These are phyloP conservation scores for Dendroctonus ponderosae DNA, from an alignment of 1,140 invertebrate genomes.

Conservation along the genomic window DNA sequence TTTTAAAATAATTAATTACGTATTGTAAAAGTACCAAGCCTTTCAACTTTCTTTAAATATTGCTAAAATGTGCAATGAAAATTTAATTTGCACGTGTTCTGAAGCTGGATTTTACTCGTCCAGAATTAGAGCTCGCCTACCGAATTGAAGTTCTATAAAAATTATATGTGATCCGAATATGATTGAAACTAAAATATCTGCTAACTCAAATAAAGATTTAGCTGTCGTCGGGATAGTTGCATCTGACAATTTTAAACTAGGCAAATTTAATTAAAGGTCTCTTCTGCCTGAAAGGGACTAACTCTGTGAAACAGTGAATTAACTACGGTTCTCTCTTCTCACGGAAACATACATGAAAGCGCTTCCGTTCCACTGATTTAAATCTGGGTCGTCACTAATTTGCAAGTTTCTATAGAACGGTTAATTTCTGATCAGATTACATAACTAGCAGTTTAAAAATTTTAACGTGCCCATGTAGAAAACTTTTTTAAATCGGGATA, in stretches of 20 bases:
- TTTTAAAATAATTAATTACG: too few species aligned
- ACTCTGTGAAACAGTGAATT: constrained; percentile 32
- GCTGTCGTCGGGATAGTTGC: constrained; percentile 4
- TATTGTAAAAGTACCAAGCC: too few species aligned
- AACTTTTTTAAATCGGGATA: too few species aligned
- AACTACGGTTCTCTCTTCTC: constrained; percentile 23
- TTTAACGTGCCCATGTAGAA: too few species aligned
- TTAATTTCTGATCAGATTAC: constrained; percentile 26
- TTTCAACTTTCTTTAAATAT: too few species aligned
- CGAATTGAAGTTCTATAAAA: too few species aligned
- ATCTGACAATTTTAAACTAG: constrained; percentile 31
- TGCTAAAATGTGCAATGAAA: too few species aligned
- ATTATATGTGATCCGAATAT: neutral
- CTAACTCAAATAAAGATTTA: too few species aligned
- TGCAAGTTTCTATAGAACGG: constrained; percentile 28
- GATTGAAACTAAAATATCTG: constrained; percentile 17
- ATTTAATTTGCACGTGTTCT: too few species aligned
- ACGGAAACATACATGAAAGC: constrained; percentile 33
- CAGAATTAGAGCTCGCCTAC: too few species aligned
- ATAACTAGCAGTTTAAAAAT: neutral
- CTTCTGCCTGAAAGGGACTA: constrained; percentile 29
- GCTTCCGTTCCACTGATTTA: constrained; percentile 28
- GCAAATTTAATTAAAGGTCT: constrained; percentile 32
- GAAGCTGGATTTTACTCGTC: too few species aligned
- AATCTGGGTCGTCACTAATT: constrained; percentile 31